Evolutionary conservation across 2,888 invertebrate species (phyloP).

Genomic region (Acheta domesticus): DNA sequence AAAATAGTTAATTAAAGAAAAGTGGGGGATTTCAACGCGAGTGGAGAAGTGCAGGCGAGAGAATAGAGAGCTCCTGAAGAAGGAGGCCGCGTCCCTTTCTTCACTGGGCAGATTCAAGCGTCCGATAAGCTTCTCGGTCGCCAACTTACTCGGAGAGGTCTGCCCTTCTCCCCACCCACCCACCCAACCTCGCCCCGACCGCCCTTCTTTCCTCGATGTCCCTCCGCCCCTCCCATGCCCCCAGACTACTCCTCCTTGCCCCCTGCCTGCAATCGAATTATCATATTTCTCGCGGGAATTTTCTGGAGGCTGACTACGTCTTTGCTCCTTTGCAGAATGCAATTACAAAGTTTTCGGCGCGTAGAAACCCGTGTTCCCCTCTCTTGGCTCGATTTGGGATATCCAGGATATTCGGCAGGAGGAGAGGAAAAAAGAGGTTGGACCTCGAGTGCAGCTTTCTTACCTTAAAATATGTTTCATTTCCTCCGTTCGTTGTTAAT

Average conservation of each 20-base stretch:
- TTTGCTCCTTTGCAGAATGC: background rate
- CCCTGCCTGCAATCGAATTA: background rate
- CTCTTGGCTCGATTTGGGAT: too few relatives aligned
- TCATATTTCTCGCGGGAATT: constrained; percentile 18
- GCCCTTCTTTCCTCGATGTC: background rate
- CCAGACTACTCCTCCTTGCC: background rate
- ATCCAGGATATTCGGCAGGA: too few relatives aligned
- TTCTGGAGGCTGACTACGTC: background rate
- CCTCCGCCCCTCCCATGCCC: background rate
- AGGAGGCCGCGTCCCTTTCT: background rate
- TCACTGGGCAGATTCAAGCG: background rate
- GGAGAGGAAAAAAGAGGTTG: background rate
- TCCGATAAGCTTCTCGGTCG: background rate
- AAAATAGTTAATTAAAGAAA: constrained; percentile 18
- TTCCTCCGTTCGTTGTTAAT: background rate
- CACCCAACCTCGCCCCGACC: too few relatives aligned
- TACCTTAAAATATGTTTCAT: constrained; percentile 9
- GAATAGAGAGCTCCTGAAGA: background rate
- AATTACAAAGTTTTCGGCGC: background rate
- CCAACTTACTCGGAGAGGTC: background rate
- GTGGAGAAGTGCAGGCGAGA: background rate
- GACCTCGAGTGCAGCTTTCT: background rate
- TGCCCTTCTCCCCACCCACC: background rate
- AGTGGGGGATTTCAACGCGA: background rate
- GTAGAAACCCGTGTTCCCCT: too few relatives aligned